Conservation (phyloP, 2,113 vertebrate genomes). For the Chaetura pelagica region DNA sequence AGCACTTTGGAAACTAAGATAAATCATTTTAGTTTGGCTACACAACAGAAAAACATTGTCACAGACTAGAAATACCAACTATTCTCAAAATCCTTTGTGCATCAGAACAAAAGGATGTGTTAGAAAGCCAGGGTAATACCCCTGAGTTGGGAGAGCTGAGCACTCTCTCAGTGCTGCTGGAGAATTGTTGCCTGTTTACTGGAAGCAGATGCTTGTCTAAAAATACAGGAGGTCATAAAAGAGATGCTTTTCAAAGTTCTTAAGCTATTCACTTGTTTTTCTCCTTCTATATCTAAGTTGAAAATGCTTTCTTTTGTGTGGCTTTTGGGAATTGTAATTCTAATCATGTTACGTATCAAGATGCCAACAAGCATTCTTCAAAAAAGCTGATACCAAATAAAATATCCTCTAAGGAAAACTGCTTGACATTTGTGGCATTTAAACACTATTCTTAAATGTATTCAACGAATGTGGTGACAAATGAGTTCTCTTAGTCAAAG, state of each 20-base stretch:
- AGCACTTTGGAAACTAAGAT: neutral
- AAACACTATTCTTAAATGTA: neutral
- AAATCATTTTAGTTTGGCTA: neutral
- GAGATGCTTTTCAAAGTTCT: neutral
- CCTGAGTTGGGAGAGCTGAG: neutral
- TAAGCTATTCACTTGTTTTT: neutral
- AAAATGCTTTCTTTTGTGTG: constrained; percentile 50
- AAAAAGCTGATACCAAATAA: neutral
- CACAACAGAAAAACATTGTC: neutral
- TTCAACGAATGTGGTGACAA: neutral
- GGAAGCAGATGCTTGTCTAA: neutral
- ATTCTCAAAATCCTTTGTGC: neutral
- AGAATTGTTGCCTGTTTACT: neutral
- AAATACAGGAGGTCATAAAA: neutral
- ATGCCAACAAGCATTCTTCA: neutral
- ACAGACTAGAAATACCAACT: neutral
- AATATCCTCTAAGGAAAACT: neutral
- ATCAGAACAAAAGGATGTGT: neutral
- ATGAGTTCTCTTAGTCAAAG: neutral
- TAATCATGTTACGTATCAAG: neutral
- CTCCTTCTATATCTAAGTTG: neutral
- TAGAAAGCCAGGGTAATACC: neutral
- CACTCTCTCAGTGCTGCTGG: neutral
- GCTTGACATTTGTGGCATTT: neutral
- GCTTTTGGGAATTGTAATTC: neutral